Evolutionary conservation across 1,140 invertebrate species (phyloP), one percentile per base, ranked within the genome.

Genomic region (Drosophila triauraria): DNA sequence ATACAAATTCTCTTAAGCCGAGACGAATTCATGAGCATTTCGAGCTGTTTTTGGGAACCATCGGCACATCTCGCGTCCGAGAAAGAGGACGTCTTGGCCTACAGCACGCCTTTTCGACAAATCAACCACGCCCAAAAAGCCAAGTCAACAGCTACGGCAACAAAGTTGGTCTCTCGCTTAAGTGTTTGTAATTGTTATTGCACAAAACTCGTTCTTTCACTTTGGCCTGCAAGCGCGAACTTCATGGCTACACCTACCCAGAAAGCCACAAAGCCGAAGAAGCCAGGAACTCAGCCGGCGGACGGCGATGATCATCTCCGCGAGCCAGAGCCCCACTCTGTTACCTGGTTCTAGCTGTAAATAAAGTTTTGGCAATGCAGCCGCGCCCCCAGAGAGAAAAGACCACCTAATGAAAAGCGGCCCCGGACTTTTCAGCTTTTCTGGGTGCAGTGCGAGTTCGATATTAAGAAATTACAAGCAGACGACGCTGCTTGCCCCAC

Each of bases 241-340:
- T 91, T 91, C 82, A 90, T 91, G 90, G 90, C 32, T 83, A 91
- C 88, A 90, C 88, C 88, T 88, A 85, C 70, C 83, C 50, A 72
- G 64, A 57, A 46, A 67, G 38, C 30, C 40, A 64, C 44, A 15
- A 48, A 50, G 20, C 44, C 17, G 2, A 51, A 51, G 27, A 30
- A 32, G 32, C 25, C 64, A n/a, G 64, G 46, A 64, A 44, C 30
- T 40, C 38, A 53, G 27, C 57, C 59, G 61, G 54, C 59, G 61
- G 54, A 40, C 23, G 53, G 38, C 38, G 76, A 80, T 87, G 83
- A 87, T 87, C 67, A 87, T 83, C 80, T 75, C 65, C 47, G 13
- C 40, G 53, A 30, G 30, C 35, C 60, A 30, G 40, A 32, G 17
- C 27, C 38, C 10, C 9, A 46, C 12, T 3, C n/a, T 43, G 12